phyloP scores from a whole-genome alignment of 2,113 vertebrate species.

The Engraulis encrasicolus region DNA sequence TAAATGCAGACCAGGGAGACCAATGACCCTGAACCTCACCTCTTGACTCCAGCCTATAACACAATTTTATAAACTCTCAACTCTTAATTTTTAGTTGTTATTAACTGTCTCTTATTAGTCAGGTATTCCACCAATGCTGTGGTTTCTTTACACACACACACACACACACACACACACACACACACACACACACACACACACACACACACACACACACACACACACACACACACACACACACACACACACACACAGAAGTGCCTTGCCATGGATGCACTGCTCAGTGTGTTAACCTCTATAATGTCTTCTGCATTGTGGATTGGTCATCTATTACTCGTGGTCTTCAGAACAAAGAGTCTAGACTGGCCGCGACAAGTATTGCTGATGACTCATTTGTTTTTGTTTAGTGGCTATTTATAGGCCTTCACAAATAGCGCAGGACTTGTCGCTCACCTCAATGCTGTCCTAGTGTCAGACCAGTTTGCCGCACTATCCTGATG shows the following conservation, averaged over 20 bases:
- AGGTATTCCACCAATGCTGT: neutral
- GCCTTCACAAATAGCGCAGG: neutral
- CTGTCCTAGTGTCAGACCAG: neutral
- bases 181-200: neutral
- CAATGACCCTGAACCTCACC: neutral
- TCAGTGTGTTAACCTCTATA: neutral
- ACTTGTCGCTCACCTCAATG: neutral
- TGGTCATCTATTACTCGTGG: neutral
- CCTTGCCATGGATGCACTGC: neutral
- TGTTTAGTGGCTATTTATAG: neutral
- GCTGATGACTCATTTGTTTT: neutral
- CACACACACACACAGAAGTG: neutral
- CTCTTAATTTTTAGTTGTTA: neutral
- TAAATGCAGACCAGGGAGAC: constrained; percentile 67
- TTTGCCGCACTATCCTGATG: neutral
- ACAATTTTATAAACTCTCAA: neutral
- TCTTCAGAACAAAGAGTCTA: neutral
- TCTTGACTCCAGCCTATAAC: neutral
- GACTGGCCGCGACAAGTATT: neutral
- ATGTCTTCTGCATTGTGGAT: constrained; percentile 5
- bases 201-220: neutral
- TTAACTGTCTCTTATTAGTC: neutral
- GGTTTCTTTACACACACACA: neutral
- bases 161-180: neutral
- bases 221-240: neutral